These are phyloP conservation scores for Aspidapion aeneum DNA, from an alignment of 2,888 invertebrate species.

Conservation along the genomic window DNA sequence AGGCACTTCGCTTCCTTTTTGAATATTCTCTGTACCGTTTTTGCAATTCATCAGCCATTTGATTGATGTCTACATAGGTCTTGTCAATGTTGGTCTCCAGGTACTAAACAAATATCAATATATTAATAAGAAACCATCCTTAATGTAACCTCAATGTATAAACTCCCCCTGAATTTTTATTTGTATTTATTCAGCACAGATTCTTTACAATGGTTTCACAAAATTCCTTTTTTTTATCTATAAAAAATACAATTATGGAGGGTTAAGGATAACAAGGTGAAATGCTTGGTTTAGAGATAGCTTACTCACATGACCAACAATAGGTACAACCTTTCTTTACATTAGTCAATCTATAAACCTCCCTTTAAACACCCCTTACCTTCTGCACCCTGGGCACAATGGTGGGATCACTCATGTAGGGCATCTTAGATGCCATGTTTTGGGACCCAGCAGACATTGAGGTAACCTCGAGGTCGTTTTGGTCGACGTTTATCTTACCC, in stretches of 20 bases:
- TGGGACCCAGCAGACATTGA: neutral
- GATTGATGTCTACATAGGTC: conserved; percentile 76
- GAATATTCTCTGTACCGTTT: conserved; percentile 74
- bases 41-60: conserved; percentile 79
- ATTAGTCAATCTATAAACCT: neutral
- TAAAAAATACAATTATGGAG: too few relatives aligned
- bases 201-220: too few relatives aligned
- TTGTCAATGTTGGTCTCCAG: conserved; percentile 77
- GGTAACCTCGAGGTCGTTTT: neutral
- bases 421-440: conserved; percentile 23
- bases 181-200: too few relatives aligned
- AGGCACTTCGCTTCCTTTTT: conserved; percentile 75
- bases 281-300: too few relatives aligned
- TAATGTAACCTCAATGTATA: too few relatives aligned
- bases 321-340: too few relatives aligned
- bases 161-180: neutral
- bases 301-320: too few relatives aligned
- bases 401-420: conserved; percentile 47
- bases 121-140: neutral
- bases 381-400: conserved; percentile 52
- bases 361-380: conserved; percentile 36
- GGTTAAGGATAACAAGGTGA: too few relatives aligned
- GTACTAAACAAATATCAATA: conserved; percentile 53
- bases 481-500: neutral
- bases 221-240: too few relatives aligned